Evolutionary conservation across 35 echinoderm and acorn worm genomes (phyloP), one percentile per base, ranked within the genome.

Genomic region (Amphiura filiformis): DNA sequence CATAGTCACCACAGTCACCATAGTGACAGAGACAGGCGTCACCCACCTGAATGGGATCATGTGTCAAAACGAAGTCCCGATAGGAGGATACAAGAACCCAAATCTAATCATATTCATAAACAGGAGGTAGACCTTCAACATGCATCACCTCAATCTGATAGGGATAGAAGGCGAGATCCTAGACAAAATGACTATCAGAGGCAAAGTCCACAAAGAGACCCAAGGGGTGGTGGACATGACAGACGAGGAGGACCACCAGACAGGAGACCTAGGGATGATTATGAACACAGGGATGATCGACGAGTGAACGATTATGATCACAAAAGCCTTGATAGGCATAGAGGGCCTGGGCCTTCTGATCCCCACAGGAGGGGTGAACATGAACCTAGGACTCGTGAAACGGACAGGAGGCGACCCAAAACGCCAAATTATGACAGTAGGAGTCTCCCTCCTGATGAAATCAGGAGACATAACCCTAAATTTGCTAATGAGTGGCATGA

Each of bases 391-490:
- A 70, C 61, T 70, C 61, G 28, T 70, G 28, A 70, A 5, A 11
- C 26, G 15, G 61, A 70, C 26, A 70, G 61, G 61, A 18, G 61
- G 61, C 61, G 61, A 4, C 61, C 61, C 26, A 70, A 70, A n/a
- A 70, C 61, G 26, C 61, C 61, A 70, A 70, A 70, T n/a, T 70
- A 70, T 30, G 61, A 70, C 61, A 70, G 61, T 23, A 18, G 61
- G 3, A 70, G 61, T n/a, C 26, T 70, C 11, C 61, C 61, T 26
- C 61, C 61, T 70, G 61, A 70, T 70, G 61, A 70, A 70, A 70
- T 70, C 61, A 70, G 61, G 61, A 70, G 61, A 30, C 61, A 70
- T 70, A 70, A 70, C 26, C 61, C 61, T 23, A 70, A n/a, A n/a
- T 70, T 70, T 70, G 1, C 61, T 70, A 11, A 70, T 70, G 61